Base-by-base conservation (phyloP, 2,888 invertebrate genomes). In the Zaprionus obscuricornis region DNA sequence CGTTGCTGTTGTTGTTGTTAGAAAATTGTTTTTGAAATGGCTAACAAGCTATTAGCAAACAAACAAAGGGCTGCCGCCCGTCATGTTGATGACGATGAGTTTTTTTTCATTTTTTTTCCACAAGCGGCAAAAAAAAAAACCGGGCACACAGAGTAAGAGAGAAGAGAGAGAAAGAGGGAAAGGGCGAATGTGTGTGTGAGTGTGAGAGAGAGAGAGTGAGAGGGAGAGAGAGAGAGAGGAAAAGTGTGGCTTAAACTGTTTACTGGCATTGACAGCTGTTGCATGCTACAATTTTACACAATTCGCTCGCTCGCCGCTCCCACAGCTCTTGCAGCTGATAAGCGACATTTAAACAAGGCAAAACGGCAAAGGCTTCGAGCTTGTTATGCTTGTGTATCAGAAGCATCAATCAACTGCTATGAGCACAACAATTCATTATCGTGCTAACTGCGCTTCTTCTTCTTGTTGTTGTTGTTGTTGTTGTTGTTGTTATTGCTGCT, bases 11-110 rank as follows among this genome's bases (percentile, higher is more conserved):
- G 47, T 34, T 56, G 31, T 22, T 67, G 73, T 42, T 52, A 45
- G 69, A 83, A 82, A 78, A 78, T 78, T 78, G 78, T 77, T 78
- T 78, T 84, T 64, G 74, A 78, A 78, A 78, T 84, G 82, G 85
- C 85, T 78, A 78, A 78, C 82, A 78, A 82, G 78, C 78, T 78
- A 78, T 85, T 84, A 85, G 85, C 74, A 69, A 84, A 67, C 77
- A 78, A 78, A 84, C 77, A 77, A 79, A 72, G 69, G 55, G 67
- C 52, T 52, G n/a, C n/a, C n/a, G n/a, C n/a, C n/a, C 54, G 46
- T 50, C 49, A 66, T 37, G 78, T 50, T 62, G 71, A 81, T 66
- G 74, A 65, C 55, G 66, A 49, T 65, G 63, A 36, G 49, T 42
- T 49, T 51, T 51, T 29, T 24, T 13, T 31, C 5, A 45, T 37